A percentile compares a stretch with the other conserved stretches of the same genome.
Evolutionary conservation across 1,140 invertebrate species (phyloP).

Genomic region (Belonocnema kinseyi): DNA sequence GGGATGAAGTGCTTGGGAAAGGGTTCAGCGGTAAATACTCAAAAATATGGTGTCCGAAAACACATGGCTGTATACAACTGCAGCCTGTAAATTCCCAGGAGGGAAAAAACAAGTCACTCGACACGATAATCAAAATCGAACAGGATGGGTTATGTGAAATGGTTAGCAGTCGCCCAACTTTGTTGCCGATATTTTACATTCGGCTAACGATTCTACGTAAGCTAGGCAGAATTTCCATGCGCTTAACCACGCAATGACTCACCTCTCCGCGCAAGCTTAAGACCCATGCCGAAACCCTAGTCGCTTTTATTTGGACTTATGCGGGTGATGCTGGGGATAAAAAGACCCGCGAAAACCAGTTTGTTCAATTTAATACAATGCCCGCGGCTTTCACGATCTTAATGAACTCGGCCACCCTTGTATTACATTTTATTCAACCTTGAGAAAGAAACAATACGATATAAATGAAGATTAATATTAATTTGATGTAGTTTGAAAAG

Average conservation of each 20-base stretch:
- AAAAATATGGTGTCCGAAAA: conserved; percentile 42
- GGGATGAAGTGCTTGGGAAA: conserved; percentile 19
- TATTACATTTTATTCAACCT: conserved; percentile 6
- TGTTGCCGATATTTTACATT: conserved; percentile 3
- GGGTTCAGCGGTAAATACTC: conserved; percentile 30
- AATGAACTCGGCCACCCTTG: conserved; percentile 57
- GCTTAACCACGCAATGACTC: conserved; percentile 49
- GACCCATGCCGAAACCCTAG: conserved; percentile 53
- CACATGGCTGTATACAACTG: conserved; percentile 54
- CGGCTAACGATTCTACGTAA: not conserved
- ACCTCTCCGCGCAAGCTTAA: conserved; percentile 48
- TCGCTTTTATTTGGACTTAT: conserved; percentile 55
- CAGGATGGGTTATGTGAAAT: conserved; percentile 4
- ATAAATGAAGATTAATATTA: no score
- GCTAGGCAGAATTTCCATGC: conserved; percentile 36
- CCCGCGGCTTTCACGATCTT: conserved; percentile 56
- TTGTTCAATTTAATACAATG: conserved; percentile 58
- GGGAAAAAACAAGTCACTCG: conserved; percentile 36
- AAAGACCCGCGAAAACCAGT: conserved; percentile 68
- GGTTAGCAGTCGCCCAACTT: not conserved
- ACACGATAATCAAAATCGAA: conserved; percentile 28
- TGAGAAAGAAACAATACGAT: not conserved
- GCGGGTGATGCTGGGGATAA: conserved; percentile 51
- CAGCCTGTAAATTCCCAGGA: conserved; percentile 30
- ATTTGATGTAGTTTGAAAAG: no score